These are phyloP conservation scores for Drosophila sechellia DNA, from an alignment of 1,140 invertebrate genomes.

Conservation along the genomic window DNA sequence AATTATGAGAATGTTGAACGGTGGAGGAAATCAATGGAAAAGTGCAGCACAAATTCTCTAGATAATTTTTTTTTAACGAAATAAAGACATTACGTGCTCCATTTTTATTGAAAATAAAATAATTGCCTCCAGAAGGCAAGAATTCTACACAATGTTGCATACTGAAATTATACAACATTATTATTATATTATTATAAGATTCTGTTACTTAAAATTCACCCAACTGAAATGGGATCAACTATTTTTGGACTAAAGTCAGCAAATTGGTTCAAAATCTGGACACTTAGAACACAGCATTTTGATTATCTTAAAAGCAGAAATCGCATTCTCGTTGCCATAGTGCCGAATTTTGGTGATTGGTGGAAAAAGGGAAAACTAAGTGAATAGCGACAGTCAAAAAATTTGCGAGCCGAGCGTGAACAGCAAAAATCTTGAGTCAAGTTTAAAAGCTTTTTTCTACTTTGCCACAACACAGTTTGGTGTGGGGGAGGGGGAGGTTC, in stretches of 20 bases:
- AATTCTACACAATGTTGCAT: too few species aligned
- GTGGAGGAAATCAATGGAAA: conserved; percentile 29
- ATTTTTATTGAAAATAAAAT: too few species aligned
- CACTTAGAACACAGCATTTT: too few species aligned
- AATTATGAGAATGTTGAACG: conserved; percentile 43
- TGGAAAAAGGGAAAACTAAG: conserved; percentile 48
- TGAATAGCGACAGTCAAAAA: conserved; percentile 78
- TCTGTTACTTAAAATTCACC: too few species aligned
- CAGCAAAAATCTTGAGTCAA: conserved; percentile 79
- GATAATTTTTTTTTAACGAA: background rate
- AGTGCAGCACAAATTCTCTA: background rate
- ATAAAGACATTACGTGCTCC: background rate
- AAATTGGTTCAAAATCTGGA: too few species aligned
- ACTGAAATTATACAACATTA: too few species aligned
- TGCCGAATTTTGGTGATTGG: background rate
- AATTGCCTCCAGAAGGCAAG: too few species aligned
- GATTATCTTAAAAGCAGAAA: background rate
- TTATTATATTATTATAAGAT: too few species aligned
- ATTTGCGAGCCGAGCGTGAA: conserved; percentile 77
- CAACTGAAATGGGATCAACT: too few species aligned
- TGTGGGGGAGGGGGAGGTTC: background rate
- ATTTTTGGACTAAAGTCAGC: too few species aligned
- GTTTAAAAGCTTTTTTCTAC: conserved; percentile 80
- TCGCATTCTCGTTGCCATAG: background rate
- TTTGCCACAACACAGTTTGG: conserved; percentile 33